Base-by-base conservation (phyloP, 2,888 invertebrate genomes). In the Portevinia maculata region DNA sequence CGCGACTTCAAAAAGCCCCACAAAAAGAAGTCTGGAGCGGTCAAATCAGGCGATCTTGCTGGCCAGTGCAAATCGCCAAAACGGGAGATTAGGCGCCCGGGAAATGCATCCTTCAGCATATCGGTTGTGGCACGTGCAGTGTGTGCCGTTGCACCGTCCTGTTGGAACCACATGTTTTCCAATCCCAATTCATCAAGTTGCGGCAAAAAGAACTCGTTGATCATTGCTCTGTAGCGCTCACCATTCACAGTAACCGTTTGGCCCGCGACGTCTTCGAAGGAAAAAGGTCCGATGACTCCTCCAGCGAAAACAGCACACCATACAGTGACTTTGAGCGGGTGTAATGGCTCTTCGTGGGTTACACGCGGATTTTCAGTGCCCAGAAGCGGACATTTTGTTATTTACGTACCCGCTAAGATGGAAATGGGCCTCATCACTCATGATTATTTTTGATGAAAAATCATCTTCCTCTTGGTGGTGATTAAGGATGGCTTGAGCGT, bases 151-250 rank as follows among this genome's bases (percentile, higher is more conserved):
- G 24, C 24, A 24, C 24, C 44, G 19, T 44, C 34, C 34, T 34
- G 34, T 48, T 48, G 48, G 24, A 24, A 21, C 28, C 24, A 24
- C 48, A 21, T 48, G 28, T 48, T 48, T 15, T 41, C 41, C 17
- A 41, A 15, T 41, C 41, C 41, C 41, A 41, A 41, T 41, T 41
- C 41, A 41, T 41, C 41, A 13, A 41, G 15, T 41, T 41, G 41
- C 13, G 41, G 41, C 13, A 41, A 15, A 15, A 41, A 15, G 15
- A 41, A 41, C 15, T 41, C 41, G 41, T 41, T 41, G 41, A 41
- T 13, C 41, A 41, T 41, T 13, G 41, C 41, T 41, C 41, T 41
- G 34, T 34, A 34, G 34, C 34, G 34, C 34, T 34, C 34, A 34
- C 34, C 34, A 34, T 34, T 34, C 34, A 41, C 41, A 41, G 41